Evolutionary conservation across 2,888 invertebrate species (phyloP), one percentile per base, ranked within the genome.

Genomic region (Caenorhabditis sp.): DNA sequence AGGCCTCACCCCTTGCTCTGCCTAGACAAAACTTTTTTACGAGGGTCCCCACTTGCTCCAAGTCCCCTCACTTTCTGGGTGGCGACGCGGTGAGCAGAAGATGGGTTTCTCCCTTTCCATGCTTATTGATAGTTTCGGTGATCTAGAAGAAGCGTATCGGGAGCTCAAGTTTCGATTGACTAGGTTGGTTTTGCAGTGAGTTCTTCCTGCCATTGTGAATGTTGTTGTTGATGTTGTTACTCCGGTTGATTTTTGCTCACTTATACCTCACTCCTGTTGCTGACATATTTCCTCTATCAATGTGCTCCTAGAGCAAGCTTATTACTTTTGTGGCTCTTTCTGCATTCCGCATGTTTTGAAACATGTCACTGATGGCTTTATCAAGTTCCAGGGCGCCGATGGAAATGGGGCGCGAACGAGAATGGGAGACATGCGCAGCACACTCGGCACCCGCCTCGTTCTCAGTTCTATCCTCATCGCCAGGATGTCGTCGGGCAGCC

Each of bases 401-500:
- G 81, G 84, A 81, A 77, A 84, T 84, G 84, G 84, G 84, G 76
- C 85, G 79, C 44, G 80, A 82, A 79, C 76, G 82, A n/a, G 85
- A 85, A 63, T 85, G 85, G 82, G 85, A 85, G 64, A 82, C 74
- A 49, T 81, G 84, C 63, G 75, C 82, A 22, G 86, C 89, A 51
- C 89, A 89, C 51, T 89, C 89, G 38, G 89, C 88, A 2, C 89
- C 89, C 10, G 85, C 85, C 47, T 82, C 83, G 47, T 88, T 87
- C 74, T 81, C 74, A 47, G 80, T 82, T 44, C 51, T 83, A 3
- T 74, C 80, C 51, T 31, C 80, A 16, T 58, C 83, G 12, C 86
- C 88, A 5, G 87, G 88, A 49, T 90, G 90, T 68, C 85, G 90
- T 54, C 84, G 91, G 79, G 90, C 91, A 19, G 89, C 91, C 49